Evolutionary conservation across 2,888 invertebrate species (phyloP), one percentile per base, ranked within the genome.

Genomic region (Leptinotarsa peninsularis): DNA sequence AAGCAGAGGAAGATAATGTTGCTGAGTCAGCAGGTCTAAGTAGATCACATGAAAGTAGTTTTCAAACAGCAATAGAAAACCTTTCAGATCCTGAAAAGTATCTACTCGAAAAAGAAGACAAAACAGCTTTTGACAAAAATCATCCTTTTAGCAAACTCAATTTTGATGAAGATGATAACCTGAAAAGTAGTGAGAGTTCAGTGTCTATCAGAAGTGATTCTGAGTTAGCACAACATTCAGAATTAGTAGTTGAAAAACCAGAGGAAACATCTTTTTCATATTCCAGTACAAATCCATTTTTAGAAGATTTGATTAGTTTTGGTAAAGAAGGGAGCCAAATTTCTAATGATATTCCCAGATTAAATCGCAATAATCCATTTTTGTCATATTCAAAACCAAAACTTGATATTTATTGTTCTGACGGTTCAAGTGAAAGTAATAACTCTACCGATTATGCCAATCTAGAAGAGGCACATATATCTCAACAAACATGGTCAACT

Each of bases 351-450:
- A 17, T 49, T 67, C 71, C 18, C 3, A 79, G 52, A 21, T 50
- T 78, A 23, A 72, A 74, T 33, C 71, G 69, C 14, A 76, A 72
- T 18, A 79, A 79, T 54, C 79, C 79, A 2, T 79, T 79, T 21
- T 43, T 79, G 49, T 33, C 66, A 0, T 75, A 66, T 52, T 13
- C 43, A 1, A 63, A 72, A 2, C 43, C 18, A 18, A 63, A 71
- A 56, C 63, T 72, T n/a, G 63, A 63, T 2, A 4, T 21, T 15
- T 15, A 66, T 23, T 52, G 4, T 1, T 68, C 68, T 14, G n/a
- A 66, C 17, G 27, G 23, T 4, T 76, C 73, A 0, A 56, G 63
- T 17, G 56, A 49, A 7, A 75, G 71, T 43, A 71, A 27, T 13
- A 50, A n/a, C 4, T 78, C 78, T 3, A 78, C 75, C 3, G n/a